Conservation (phyloP, 2,888 invertebrate species). For the Coecobrya sp. region DNA sequence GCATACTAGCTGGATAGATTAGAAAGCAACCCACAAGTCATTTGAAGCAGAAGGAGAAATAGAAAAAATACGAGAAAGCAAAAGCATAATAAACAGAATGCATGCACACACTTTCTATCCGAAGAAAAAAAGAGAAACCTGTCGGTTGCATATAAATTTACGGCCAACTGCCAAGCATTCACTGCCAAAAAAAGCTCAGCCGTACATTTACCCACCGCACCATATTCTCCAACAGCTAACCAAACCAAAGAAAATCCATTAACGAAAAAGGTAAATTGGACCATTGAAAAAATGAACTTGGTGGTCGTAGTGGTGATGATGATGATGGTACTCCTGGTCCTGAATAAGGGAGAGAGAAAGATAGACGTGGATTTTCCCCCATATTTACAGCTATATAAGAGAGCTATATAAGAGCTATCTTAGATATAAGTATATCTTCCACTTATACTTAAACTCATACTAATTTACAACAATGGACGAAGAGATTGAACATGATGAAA, state of each 20-base stretch:
- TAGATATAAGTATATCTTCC: neutral
- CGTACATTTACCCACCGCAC: slow-evolving; percentile 47
- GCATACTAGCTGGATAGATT: slow-evolving; percentile 61
- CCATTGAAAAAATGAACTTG: slow-evolving; percentile 52
- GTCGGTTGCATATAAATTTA: slow-evolving; percentile 77
- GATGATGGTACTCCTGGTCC: neutral
- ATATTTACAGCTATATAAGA: too few relatives aligned
- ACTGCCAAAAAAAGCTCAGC: slow-evolving; percentile 66
- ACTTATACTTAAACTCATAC: neutral
- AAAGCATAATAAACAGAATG: slow-evolving; percentile 51
- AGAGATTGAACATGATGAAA: slow-evolving; percentile 51
- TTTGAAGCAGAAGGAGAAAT: slow-evolving; percentile 50
- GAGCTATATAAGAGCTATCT: too few relatives aligned
- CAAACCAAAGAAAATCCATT: slow-evolving; percentile 69
- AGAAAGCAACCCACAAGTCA: slow-evolving; percentile 73
- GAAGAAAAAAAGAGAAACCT: slow-evolving; percentile 64
- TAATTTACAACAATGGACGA: slow-evolving; percentile 33
- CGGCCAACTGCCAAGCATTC: slow-evolving; percentile 65
- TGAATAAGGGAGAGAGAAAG: neutral
- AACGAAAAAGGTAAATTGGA: slow-evolving; percentile 61
- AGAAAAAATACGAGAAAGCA: neutral
- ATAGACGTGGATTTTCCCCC: neutral
- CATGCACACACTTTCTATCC: slow-evolving; percentile 40
- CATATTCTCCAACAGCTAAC: slow-evolving; percentile 39
- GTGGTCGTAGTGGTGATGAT: neutral